Conservation (phyloP, 1,140 invertebrate species). For the Amphibalanus amphitrite region DNA sequence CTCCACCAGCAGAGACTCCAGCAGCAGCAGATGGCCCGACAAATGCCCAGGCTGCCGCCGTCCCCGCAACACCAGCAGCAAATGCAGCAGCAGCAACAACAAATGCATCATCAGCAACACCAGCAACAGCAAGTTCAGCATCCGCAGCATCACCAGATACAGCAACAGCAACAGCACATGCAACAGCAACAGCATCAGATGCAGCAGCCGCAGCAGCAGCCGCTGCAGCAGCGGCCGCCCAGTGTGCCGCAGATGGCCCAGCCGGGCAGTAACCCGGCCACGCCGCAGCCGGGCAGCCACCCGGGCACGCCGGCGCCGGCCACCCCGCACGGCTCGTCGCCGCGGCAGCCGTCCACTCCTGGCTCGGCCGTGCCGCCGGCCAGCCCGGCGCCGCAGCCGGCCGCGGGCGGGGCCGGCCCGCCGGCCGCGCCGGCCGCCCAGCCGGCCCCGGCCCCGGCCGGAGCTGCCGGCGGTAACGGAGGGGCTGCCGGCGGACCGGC, state of each 20-base stretch:
- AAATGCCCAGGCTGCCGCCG: too few relatives aligned
- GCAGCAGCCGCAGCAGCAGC: slow-evolving; percentile 17
- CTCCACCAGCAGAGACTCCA: background rate
- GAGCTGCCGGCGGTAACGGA: background rate
- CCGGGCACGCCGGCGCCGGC: background rate
- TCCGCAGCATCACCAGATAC: slow-evolving; percentile 28
- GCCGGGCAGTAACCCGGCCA: slow-evolving; percentile 16
- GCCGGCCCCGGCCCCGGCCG: background rate
- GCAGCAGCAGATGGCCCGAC: slow-evolving; percentile 16
- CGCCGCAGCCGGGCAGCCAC: slow-evolving; percentile 15
- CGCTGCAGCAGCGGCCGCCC: slow-evolving; percentile 7
- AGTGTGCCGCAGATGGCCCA: slow-evolving; percentile 17
- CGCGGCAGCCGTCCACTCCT: background rate
- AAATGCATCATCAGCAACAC: slow-evolving; percentile 17
- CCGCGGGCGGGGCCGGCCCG: background rate
- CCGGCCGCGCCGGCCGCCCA: background rate
- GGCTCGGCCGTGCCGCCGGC: background rate
- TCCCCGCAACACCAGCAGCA: too few relatives aligned
- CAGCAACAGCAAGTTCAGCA: slow-evolving; percentile 16
- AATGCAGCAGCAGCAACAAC: too few relatives aligned
- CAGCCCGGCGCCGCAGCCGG: background rate
- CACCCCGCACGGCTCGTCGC: background rate
- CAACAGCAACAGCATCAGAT: too few relatives aligned
- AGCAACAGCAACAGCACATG: slow-evolving; percentile 24
- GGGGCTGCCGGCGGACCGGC: too few relatives aligned